phyloP scores from a whole-genome alignment of 1,140 invertebrate genomes.

The Babylonia areolata region DNA sequence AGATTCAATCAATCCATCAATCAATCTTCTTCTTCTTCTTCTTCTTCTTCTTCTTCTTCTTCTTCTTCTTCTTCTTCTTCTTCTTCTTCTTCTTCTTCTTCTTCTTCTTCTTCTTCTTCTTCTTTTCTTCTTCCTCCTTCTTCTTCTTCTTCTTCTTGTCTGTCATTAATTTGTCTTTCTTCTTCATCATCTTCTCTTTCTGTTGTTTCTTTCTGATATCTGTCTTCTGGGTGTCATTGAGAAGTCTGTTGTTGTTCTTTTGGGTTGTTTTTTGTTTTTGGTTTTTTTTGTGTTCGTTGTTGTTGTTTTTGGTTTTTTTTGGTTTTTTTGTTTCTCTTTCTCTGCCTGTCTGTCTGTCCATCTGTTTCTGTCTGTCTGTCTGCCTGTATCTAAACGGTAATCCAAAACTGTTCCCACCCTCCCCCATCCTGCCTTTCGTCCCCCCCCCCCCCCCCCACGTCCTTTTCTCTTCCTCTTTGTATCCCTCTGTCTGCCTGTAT shows the following conservation, averaged over 20 bases:
- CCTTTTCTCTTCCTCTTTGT: no score
- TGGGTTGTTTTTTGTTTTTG: no score
- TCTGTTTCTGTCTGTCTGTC: not conserved
- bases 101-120: slow-evolving; percentile 11
- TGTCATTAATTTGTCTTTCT: not conserved
- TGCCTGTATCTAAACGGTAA: not conserved
- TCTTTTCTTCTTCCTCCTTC: not conserved
- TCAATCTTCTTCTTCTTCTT: slow-evolving; percentile 17
- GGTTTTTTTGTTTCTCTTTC: not conserved
- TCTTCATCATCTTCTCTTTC: not conserved
- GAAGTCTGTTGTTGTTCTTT: no score
- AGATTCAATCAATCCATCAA: no score
- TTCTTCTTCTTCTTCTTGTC: not conserved
- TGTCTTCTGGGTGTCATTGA: no score
- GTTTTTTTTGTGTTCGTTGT: no score
- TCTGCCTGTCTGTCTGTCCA: not conserved
- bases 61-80: not conserved
- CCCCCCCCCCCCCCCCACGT: no score
- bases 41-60: slow-evolving; percentile 6
- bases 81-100: slow-evolving; percentile 5
- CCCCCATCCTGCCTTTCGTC: no score
- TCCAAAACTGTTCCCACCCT: no score
- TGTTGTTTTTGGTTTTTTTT: no score
- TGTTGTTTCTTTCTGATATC: not conserved
- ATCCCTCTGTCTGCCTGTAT: no score